phyloP scores from a whole-genome alignment of 1,140 invertebrate genomes.

The Pseudobourletiella spinata region DNA sequence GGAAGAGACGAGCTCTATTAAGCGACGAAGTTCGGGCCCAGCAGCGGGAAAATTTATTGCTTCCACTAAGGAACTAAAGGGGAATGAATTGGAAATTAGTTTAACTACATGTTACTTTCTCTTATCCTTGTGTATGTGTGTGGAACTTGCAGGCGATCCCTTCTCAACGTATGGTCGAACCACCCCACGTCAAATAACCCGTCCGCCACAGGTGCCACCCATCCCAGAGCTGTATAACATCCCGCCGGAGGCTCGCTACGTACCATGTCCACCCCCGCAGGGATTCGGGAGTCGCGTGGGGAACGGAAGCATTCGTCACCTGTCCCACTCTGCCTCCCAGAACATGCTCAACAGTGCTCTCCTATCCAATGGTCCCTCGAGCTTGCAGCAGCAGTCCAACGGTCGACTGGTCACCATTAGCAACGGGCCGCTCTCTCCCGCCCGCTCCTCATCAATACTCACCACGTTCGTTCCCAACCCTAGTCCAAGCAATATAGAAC shows the following conservation, averaged over 20 bases:
- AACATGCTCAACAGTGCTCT: constrained; percentile 32
- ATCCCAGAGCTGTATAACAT: constrained; percentile 39
- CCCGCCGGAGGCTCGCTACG: constrained; percentile 41
- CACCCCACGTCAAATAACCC: constrained; percentile 32
- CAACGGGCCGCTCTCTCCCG: constrained; percentile 35
- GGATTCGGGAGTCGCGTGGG: constrained; percentile 38
- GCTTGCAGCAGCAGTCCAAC: constrained; percentile 29
- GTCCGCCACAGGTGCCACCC: constrained; percentile 35
- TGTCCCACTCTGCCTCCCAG: constrained; percentile 37
- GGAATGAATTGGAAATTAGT: too few relatives aligned
- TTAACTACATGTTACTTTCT: too few relatives aligned
- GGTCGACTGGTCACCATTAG: constrained; percentile 24
- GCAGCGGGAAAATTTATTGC: not conserved
- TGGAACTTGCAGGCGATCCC: constrained; percentile 29
- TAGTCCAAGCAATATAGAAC: constrained; percentile 39
- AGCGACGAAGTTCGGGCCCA: too few relatives aligned
- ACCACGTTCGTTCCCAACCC: constrained; percentile 42
- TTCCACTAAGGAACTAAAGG: not conserved
- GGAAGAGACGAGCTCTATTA: too few relatives aligned
- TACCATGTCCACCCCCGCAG: constrained; percentile 41
- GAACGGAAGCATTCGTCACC: constrained; percentile 37
- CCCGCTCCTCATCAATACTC: constrained; percentile 38
- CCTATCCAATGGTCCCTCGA: constrained; percentile 23
- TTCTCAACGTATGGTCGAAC: constrained; percentile 32
- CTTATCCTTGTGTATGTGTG: too few relatives aligned